phyloP scores from a whole-genome alignment of 2,888 invertebrate species.

The Cosmia trapezina region DNA sequence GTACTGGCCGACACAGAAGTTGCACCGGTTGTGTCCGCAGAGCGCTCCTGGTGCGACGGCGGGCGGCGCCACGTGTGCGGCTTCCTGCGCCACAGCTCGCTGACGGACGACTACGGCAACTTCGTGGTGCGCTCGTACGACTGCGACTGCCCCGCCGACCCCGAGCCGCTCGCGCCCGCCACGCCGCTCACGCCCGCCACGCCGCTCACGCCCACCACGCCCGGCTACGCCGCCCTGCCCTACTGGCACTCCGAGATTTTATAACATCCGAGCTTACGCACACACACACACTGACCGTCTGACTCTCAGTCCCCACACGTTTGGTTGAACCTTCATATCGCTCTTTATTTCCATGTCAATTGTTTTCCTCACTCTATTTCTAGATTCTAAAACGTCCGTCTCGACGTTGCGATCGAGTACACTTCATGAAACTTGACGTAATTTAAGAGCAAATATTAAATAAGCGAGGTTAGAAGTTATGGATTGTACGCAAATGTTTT shows the following conservation, averaged over 20 bases:
- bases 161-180: conserved; percentile 37
- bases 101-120: conserved; percentile 90
- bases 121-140: conserved; percentile 84
- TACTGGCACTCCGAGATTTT: conserved; percentile 75
- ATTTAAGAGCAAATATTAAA: conserved; percentile 39
- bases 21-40: conserved; percentile 62
- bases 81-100: conserved; percentile 83
- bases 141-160: conserved; percentile 82
- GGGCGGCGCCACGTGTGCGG: conserved; percentile 85
- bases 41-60: conserved; percentile 81
- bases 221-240: conserved; percentile 51
- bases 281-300: conserved; percentile 14
- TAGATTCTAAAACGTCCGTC: conserved; percentile 57
- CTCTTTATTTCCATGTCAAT: conserved; percentile 59
- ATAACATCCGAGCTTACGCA: conserved; percentile 67
- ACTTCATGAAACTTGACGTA: conserved; percentile 53
- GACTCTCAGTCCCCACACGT: conserved; percentile 6
- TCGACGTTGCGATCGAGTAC: conserved; percentile 52
- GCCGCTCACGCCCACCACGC: conserved; percentile 31
- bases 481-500: conserved; percentile 57
- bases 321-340: conserved; percentile 57
- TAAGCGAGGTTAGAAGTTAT: conserved; percentile 48
- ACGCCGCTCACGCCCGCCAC: conserved; percentile 38
- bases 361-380: conserved; percentile 46
- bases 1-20: not conserved